Base-by-base conservation (phyloP, 2,113 vertebrate species). In the Hucho hucho region DNA sequence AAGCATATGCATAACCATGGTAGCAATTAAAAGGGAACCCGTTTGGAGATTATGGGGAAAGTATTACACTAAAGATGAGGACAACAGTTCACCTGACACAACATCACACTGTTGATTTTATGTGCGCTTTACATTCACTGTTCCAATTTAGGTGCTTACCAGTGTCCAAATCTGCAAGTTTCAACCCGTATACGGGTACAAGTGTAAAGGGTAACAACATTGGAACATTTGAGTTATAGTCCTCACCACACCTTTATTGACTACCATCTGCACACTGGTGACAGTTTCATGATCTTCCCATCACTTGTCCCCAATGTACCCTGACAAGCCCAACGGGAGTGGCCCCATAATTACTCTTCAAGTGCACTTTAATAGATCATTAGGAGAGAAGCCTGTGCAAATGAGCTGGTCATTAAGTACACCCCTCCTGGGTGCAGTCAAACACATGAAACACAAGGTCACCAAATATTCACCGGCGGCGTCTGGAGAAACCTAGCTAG, bases 331-430 rank as follows among this genome's bases (percentile, higher is more conserved):
- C 83, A 74, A 79, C 68, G 84, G 81, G 87, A 83, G 77, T 70
- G 77, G 78, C 72, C 82, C 82, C 85, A 83, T 88, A 90, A 90
- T 90, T 89, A 90, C 80, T 84, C 83, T 84, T 73, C 85, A 84
- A 92, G 84, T 82, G 86, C 83, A 78, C 73, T 87, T 90, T 90
- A 86, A 89, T 89, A 89, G 85, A 90, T 91, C 85, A 90, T 90
- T 91, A 92, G 82, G 89, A 84, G 81, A 76, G 83, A 76, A 79
- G 74, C 81, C 66, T 18, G 76, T 83, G 83, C 75, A 90, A 90
- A 91, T 32, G 73, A 89, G 83, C 78, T 74, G 25, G 76, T 90
- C 90, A 90, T 91, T 89, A 91, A 84, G 53, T 72, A 79, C 70
- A 69, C 58, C 78, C 7, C 47, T 49, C 12, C 47, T 49, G 47